Evolutionary conservation across 2,797 vertebrate genomes (phyloP), one percentile per base, ranked within the genome.

Genomic region (Centropyge bicolor): DNA sequence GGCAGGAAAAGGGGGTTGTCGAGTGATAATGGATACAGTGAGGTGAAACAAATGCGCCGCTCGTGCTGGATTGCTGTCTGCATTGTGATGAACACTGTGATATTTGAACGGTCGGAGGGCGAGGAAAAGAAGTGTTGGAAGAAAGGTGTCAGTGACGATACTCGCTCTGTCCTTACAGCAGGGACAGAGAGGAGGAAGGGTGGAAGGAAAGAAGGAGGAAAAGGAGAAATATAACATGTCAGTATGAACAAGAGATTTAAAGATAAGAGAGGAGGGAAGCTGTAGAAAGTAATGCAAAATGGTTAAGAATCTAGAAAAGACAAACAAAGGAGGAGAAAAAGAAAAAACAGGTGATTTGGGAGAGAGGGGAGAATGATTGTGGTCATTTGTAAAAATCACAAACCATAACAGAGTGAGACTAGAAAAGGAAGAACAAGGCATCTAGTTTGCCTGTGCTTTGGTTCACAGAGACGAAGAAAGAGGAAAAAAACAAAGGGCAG

Each of bases 31-130:
- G 1, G 20, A 60, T 14, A 61, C 19, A 49, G 11, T 4, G 38
- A 78, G 22, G 55, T 63, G 38, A 61, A 63, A 60, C 52, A 40
- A 77, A 65, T 27, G n/a, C 17, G 36, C n/a, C 52, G 57, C 66
- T 64, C 13, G 0, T 3, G 49, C 24, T 59, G 1, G 1, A 48
- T 66, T 13, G 35, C 68, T 5, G 14, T 12, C 48, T 80, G 65
- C 48, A 56, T 35, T 38, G 16, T 13, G 51, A 60, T 41, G 22
- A 54, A 62, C 68, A 31, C 17, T n/a, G 45, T 14, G 22, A 68
- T 61, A 65, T 63, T 52, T 65, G 24, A 70, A 49, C 10, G 38
- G 43, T 16, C 5, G 31, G 19, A 41, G 3, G 38, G 52, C 52
- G 40, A 57, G 36, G 17, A 70, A 24, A 43, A 20, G 22, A 45